phyloP scores from a whole-genome alignment of 2,888 invertebrate genomes.

The Drosophila rubida region DNA sequence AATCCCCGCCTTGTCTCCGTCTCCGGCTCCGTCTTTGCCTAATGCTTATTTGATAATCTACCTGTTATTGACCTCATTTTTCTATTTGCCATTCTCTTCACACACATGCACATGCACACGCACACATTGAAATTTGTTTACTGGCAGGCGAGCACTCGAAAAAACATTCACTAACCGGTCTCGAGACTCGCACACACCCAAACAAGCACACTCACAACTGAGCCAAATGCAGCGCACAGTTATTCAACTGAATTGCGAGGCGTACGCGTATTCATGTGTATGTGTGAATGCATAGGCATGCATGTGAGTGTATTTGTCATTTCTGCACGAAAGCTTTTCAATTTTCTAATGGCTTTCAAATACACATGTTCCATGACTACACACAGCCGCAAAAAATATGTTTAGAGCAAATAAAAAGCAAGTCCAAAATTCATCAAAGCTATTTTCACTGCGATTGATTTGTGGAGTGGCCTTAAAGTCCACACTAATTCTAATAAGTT shows the following conservation, averaged over 20 bases:
- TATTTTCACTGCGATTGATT: neutral
- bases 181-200: neutral
- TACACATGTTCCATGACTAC: neutral
- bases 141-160: slow-evolving; percentile 42
- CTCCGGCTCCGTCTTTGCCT: slow-evolving; percentile 16
- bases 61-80: slow-evolving; percentile 80
- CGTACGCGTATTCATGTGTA: neutral
- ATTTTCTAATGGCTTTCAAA: neutral
- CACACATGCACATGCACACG: neutral
- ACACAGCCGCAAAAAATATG: neutral
- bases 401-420: neutral
- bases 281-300: neutral
- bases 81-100: slow-evolving; percentile 45
- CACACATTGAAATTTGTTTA: slow-evolving; percentile 48
- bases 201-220: neutral
- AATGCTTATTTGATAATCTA: slow-evolving; percentile 81
- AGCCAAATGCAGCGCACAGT: neutral
- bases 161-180: slow-evolving; percentile 12
- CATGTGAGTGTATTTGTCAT: slow-evolving; percentile 2
- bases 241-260: neutral
- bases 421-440: neutral
- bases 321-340: slow-evolving; percentile 7
- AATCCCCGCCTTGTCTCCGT: neutral
- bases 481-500: neutral
- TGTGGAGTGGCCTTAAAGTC: neutral